Evolutionary conservation across 2,888 invertebrate genomes (phyloP).

Genomic region (Lydus trimaculatus): DNA sequence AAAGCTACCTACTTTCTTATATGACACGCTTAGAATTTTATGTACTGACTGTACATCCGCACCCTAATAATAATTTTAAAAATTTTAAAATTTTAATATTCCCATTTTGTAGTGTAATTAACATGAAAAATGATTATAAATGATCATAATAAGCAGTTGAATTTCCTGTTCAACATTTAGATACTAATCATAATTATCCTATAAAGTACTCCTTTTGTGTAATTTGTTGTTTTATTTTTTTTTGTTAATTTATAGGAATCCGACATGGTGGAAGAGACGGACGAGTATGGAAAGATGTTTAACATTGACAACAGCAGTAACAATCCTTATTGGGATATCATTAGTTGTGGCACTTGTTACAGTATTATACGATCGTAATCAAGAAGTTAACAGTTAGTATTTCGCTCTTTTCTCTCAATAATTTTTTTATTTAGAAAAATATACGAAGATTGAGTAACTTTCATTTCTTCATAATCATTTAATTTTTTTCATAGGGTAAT

Average conservation of each 20-base stretch:
- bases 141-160: not conserved
- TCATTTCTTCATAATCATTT: not conserved
- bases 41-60: too few species aligned
- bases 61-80: too few species aligned
- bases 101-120: not conserved
- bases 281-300: constrained; percentile 76
- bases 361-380: constrained; percentile 57
- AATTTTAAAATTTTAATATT: too few species aligned
- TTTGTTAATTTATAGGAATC: constrained; percentile 67
- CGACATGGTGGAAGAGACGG: constrained; percentile 82
- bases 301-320: constrained; percentile 66
- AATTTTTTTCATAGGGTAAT: constrained; percentile 7
- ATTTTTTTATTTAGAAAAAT: constrained; percentile 7
- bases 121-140: not conserved
- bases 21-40: too few species aligned
- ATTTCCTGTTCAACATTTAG: constrained; percentile 2
- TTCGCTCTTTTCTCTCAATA: constrained; percentile 3
- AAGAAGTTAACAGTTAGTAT: constrained; percentile 48
- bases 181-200: not conserved
- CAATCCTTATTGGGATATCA: constrained; percentile 68
- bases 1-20: too few species aligned
- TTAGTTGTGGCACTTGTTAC: constrained; percentile 69
- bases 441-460: not conserved
- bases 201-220: not conserved
- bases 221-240: not conserved